Conservation (phyloP, 2,113 vertebrate genomes). For the Pachycephala philippinensis region DNA sequence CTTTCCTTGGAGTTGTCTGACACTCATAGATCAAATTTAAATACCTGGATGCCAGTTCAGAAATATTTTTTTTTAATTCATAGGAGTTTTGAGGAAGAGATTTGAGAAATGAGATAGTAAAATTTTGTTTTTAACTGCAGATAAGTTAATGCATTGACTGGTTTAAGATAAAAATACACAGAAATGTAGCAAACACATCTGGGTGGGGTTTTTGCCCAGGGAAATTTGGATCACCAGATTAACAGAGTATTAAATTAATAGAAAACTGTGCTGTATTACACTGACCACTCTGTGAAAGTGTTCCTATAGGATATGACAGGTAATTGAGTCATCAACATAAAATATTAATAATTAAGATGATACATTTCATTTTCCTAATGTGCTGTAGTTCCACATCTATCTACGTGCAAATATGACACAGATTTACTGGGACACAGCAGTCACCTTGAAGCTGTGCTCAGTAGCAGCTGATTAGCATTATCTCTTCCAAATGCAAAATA, state of each 20-base stretch:
- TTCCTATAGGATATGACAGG: not conserved
- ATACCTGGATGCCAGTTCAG: not conserved
- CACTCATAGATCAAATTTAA: not conserved
- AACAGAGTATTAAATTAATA: not conserved
- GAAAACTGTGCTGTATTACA: not conserved
- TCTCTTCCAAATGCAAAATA: constrained; percentile 32
- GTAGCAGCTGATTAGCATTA: constrained; percentile 19
- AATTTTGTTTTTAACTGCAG: not conserved
- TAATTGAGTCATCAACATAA: constrained; percentile 7
- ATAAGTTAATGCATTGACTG: not conserved
- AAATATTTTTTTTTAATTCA: not conserved
- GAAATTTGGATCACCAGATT: not conserved
- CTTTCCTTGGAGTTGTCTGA: not conserved
- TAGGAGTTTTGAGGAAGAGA: not conserved
- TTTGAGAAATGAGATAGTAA: not conserved
- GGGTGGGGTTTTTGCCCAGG: rapidly evolving
- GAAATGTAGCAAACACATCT: not conserved
- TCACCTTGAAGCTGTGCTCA: constrained; percentile 39
- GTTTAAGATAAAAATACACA: not conserved
- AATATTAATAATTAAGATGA: not conserved
- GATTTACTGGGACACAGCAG: constrained; percentile 13
- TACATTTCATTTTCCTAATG: constrained; percentile 32
- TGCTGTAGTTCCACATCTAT: not conserved
- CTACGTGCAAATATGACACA: not conserved
- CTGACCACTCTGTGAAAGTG: not conserved